These are phyloP conservation scores for Enchytraeus crypticus DNA, from an alignment of 2,888 invertebrate species.

Conservation along the genomic window DNA sequence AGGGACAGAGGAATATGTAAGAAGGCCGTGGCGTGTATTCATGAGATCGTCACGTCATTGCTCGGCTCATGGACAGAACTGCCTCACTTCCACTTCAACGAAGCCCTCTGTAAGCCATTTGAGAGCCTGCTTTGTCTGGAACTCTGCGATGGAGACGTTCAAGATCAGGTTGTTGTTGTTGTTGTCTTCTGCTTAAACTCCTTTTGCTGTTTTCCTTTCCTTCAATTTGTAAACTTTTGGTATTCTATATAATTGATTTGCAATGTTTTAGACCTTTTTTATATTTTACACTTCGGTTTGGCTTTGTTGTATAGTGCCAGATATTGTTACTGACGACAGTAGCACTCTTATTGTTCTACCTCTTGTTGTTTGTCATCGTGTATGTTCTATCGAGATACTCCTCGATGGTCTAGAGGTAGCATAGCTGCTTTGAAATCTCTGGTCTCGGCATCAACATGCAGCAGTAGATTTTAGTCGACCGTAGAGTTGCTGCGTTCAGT, in stretches of 20 bases:
- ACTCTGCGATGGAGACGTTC: slow-evolving; percentile 83
- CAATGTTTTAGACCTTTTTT: background rate
- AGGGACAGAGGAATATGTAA: slow-evolving; percentile 79
- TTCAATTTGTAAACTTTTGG: background rate
- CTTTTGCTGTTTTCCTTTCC: background rate
- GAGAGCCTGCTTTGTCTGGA: slow-evolving; percentile 88
- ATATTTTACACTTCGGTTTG: background rate
- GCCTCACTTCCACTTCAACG: slow-evolving; percentile 90
- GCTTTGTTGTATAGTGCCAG: background rate
- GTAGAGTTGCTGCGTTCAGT: no score
- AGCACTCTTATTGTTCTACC: no score
- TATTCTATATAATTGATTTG: background rate
- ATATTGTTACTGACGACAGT: no score
- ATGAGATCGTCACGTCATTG: slow-evolving; percentile 78
- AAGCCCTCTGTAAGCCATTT: slow-evolving; percentile 85
- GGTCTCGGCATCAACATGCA: no score
- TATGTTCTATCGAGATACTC: no score
- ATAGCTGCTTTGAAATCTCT: no score
- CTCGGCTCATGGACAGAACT: slow-evolving; percentile 78
- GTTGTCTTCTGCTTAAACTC: no score
- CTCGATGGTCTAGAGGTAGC: no score
- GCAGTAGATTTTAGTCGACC: no score
- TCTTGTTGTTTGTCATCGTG: no score
- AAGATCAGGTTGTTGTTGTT: slow-evolving; percentile 62
- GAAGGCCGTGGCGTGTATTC: slow-evolving; percentile 76